phyloP scores from a whole-genome alignment of 2,113 vertebrate species.

The Anseranas semipalmata region DNA sequence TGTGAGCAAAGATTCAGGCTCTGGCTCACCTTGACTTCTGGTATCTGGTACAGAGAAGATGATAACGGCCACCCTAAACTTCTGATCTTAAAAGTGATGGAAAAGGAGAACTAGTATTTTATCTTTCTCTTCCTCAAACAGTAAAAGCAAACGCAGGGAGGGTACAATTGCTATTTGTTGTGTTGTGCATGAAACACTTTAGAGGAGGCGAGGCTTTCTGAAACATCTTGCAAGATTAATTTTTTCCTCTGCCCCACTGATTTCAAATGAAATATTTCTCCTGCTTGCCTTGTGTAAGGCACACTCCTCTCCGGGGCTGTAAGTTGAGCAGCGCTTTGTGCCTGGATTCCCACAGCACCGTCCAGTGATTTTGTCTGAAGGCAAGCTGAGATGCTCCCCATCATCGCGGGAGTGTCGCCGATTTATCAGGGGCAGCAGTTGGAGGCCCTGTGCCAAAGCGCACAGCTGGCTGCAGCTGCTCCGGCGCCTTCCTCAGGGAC shows the following conservation, averaged over 20 bases:
- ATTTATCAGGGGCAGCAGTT: slow-evolving; percentile 13
- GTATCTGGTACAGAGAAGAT: background rate
- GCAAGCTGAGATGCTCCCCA: background rate
- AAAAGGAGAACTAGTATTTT: background rate
- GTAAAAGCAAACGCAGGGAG: background rate
- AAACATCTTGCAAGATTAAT: background rate
- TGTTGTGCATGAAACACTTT: background rate
- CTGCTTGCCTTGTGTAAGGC: background rate
- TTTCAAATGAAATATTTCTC: background rate
- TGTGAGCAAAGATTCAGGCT: background rate
- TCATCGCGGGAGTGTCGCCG: background rate
- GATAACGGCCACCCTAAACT: background rate
- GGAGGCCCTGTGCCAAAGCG: background rate
- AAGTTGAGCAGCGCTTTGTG: background rate
- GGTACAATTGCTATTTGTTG: background rate
- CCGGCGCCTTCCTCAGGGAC: background rate
- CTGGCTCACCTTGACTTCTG: background rate
- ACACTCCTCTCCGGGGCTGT: background rate
- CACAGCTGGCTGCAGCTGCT: slow-evolving; percentile 59
- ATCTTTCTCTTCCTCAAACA: background rate
- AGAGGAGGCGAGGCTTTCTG: background rate
- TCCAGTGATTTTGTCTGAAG: background rate
- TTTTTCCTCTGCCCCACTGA: background rate
- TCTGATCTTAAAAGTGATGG: background rate
- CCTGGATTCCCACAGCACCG: background rate